Evolutionary conservation across 1,140 invertebrate species (phyloP).

Genomic region (Helicorthomorpha holstii): DNA sequence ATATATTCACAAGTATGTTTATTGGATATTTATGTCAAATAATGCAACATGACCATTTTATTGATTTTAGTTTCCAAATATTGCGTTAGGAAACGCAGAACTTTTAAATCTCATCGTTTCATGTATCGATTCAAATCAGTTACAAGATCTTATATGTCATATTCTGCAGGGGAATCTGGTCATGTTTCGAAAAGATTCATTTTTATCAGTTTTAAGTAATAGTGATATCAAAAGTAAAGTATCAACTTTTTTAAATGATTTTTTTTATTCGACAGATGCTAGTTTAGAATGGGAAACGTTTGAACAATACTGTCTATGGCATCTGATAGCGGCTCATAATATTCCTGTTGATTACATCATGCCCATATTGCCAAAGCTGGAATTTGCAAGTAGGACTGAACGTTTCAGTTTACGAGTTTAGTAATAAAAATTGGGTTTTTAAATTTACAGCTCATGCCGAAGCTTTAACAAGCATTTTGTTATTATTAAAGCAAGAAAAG

Average conservation of each 20-base stretch:
- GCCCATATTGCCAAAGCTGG: slow-evolving; percentile 72
- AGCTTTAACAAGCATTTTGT: slow-evolving; percentile 72
- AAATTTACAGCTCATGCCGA: slow-evolving; percentile 58
- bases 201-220: slow-evolving; percentile 30
- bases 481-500: slow-evolving; percentile 82
- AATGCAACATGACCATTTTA: background rate
- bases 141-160: slow-evolving; percentile 75
- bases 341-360: slow-evolving; percentile 75
- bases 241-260: background rate
- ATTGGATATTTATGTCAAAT: background rate
- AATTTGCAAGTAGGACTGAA: slow-evolving; percentile 42
- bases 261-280: slow-evolving; percentile 43
- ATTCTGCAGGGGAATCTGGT: slow-evolving; percentile 65
- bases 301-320: slow-evolving; percentile 93
- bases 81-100: slow-evolving; percentile 66
- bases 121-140: slow-evolving; percentile 67
- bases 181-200: slow-evolving; percentile 33
- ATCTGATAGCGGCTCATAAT: slow-evolving; percentile 79
- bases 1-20: slow-evolving; percentile 48
- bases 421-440: slow-evolving; percentile 6
- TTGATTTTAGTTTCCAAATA: slow-evolving; percentile 51
- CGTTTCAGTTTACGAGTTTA: no score
- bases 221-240: slow-evolving; percentile 7
- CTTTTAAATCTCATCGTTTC: slow-evolving; percentile 72
- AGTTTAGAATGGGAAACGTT: slow-evolving; percentile 90